Percentiles rank a stretch among this genome's conserved stretches.
Conservation (phyloP, 30 jellyfish, hydroid and myxozoan genomes). For the Cassiopea xamachana region DNA sequence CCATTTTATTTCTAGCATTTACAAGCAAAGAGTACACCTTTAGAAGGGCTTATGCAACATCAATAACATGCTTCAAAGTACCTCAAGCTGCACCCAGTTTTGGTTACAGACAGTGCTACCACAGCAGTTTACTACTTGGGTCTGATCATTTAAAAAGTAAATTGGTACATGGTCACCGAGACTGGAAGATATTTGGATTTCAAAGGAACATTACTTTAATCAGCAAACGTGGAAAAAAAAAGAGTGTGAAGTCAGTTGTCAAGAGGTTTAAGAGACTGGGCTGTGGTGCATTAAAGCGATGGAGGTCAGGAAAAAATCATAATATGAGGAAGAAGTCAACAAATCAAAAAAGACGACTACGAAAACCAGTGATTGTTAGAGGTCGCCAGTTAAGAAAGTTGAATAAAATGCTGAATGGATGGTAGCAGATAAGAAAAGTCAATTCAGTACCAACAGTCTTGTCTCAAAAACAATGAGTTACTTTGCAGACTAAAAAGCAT, state of each 20-base stretch:
- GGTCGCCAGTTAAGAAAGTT: constrained; percentile 66
- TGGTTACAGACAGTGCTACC: neutral
- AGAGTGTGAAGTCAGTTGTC: constrained; percentile 72
- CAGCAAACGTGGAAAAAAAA: constrained; percentile 74
- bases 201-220: constrained; percentile 11
- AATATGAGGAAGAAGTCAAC: constrained; percentile 72
- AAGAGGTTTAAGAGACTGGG: constrained; percentile 74
- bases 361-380: constrained; percentile 74
- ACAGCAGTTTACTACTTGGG: neutral
- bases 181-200: neutral
- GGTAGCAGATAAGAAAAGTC: constrained; percentile 18
- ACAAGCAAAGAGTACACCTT: neutral
- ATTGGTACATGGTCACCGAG: neutral
- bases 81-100: neutral
- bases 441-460: too few species aligned
- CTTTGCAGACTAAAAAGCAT: too few species aligned
- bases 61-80: neutral
- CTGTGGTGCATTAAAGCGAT: constrained; percentile 57
- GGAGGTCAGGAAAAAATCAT: constrained; percentile 82
- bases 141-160: neutral
- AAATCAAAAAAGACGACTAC: constrained; percentile 54
- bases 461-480: too few species aligned
- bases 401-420: constrained; percentile 81
- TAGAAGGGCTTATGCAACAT: neutral
- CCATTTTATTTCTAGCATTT: neutral